These are phyloP conservation scores for Aelia acuminata DNA, from an alignment of 2,888 invertebrate species.

Conservation along the genomic window DNA sequence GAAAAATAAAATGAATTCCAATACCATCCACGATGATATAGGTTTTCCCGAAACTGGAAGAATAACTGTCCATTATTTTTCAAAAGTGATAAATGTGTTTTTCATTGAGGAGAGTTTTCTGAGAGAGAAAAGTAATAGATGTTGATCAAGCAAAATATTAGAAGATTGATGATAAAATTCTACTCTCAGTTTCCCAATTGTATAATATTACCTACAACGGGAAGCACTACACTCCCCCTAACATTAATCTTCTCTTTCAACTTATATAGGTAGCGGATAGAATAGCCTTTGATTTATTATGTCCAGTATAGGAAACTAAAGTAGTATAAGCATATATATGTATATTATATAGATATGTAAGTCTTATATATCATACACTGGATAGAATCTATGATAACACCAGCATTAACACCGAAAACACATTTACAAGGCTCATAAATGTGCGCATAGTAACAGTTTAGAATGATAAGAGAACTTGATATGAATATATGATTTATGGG, in stretches of 20 bases:
- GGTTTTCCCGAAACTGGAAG: conserved; percentile 15
- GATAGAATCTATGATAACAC: background rate
- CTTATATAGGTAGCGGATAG: conserved; percentile 38
- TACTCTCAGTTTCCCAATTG: conserved; percentile 42
- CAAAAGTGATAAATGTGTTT: conserved; percentile 49
- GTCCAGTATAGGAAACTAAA: conserved; percentile 28
- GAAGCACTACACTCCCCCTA: conserved; percentile 14
- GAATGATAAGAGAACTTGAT: background rate
- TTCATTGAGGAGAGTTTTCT: conserved; percentile 44
- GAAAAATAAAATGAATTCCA: background rate
- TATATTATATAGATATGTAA: background rate
- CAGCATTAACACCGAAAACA: background rate
- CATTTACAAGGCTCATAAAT: background rate
- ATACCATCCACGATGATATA: background rate
- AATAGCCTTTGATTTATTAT: conserved; percentile 42
- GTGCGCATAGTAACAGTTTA: background rate
- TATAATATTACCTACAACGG: conserved; percentile 41
- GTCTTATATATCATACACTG: background rate
- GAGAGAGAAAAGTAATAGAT: conserved; percentile 50
- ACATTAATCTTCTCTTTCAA: conserved; percentile 50
- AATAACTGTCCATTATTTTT: conserved; percentile 37
- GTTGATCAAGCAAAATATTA: conserved; percentile 47
- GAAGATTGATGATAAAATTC: conserved; percentile 38
- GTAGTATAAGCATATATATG: background rate
- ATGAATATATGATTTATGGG: background rate